These are phyloP conservation scores for Brotula barbata DNA, from an alignment of 2,797 vertebrate genomes.

Conservation along the genomic window DNA sequence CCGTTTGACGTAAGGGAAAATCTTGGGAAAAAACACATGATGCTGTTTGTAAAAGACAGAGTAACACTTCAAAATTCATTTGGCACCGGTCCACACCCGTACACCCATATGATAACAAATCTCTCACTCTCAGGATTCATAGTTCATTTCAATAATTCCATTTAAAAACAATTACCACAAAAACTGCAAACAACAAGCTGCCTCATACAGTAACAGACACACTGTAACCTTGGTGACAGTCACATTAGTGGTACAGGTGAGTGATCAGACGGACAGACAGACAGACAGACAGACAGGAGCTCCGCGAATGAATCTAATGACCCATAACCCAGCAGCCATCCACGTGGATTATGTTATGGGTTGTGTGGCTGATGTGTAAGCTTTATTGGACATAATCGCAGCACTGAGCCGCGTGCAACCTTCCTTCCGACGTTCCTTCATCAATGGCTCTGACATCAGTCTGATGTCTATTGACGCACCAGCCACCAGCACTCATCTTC, in stretches of 20 bases:
- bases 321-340: constrained; percentile 39
- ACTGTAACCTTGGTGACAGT: constrained; percentile 14
- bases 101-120: no score
- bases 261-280: constrained; percentile 15
- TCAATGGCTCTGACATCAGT: constrained; percentile 52
- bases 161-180: no score
- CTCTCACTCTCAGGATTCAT: no score
- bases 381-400: constrained; percentile 49
- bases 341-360: constrained; percentile 43
- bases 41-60: no score
- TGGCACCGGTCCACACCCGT: no score
- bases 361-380: constrained; percentile 47
- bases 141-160: no score
- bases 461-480: constrained; percentile 21
- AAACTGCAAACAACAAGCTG: constrained; percentile 1
- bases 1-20: no score
- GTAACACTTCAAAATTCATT: no score
- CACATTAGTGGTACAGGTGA: constrained; percentile 22
- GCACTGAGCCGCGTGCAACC: constrained; percentile 28
- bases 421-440: constrained; percentile 49
- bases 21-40: no score
- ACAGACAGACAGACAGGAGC: constrained; percentile 12
- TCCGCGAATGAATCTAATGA: constrained; percentile 26
- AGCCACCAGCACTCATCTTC: constrained; percentile 24
- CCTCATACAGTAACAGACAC: constrained; percentile 16